Percentiles rank a stretch among this genome's conserved stretches.
Evolutionary conservation across 1,140 invertebrate genomes (phyloP).

Genomic region (Papilio glaucus): DNA sequence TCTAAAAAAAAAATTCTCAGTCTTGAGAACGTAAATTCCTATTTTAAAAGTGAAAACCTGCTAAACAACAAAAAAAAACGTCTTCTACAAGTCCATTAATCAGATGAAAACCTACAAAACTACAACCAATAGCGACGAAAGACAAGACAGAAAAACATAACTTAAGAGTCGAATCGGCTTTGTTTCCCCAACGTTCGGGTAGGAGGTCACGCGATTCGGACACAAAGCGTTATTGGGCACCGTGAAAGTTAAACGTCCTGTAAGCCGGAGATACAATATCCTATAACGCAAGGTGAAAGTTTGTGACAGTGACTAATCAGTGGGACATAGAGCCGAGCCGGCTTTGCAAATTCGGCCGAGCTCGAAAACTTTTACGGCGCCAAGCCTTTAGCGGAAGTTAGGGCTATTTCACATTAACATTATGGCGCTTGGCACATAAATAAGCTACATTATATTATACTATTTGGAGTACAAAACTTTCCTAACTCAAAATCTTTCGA

Average conservation of each 20-base stretch:
- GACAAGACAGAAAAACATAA: not conserved
- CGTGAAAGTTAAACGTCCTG: conserved; percentile 55
- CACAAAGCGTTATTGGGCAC: conserved; percentile 49
- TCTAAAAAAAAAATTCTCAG: no score
- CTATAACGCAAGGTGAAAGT: conserved; percentile 66
- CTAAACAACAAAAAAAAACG: no score
- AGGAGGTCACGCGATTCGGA: conserved; percentile 46
- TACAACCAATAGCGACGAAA: no score
- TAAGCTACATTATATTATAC: no score
- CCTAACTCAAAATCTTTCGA: no score
- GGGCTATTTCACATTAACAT: not conserved
- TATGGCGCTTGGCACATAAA: not conserved
- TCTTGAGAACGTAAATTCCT: no score
- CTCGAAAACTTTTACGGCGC: conserved; percentile 44
- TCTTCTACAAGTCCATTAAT: no score
- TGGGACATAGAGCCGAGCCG: conserved; percentile 49
- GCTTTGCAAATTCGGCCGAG: conserved; percentile 43
- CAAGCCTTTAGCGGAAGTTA: conserved; percentile 28
- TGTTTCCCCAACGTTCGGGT: conserved; percentile 37
- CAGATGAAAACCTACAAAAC: no score
- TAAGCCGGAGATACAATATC: conserved; percentile 55
- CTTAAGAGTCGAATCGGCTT: not conserved
- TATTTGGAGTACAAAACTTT: no score
- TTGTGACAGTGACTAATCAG: conserved; percentile 65
- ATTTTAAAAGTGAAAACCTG: conserved; percentile 43